Base-by-base conservation (phyloP, 2,888 invertebrate species). In the Keiferia lycopersicella region DNA sequence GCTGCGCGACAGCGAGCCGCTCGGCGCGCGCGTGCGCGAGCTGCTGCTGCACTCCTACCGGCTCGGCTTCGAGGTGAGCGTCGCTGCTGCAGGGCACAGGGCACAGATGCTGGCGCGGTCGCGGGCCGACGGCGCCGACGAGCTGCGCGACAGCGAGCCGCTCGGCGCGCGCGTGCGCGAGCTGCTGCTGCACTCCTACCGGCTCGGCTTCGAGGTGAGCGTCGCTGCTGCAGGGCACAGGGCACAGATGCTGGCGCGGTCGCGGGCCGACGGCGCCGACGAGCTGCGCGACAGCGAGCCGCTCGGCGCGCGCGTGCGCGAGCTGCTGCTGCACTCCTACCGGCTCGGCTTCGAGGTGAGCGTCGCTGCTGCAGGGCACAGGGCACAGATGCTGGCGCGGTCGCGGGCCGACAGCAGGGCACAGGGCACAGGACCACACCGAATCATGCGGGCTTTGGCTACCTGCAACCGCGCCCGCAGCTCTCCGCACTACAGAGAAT, bases 311-410 rank as follows among this genome's bases (percentile, higher is more conserved):
- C 65, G 90, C 0, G 80, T 88, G 8, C 68, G 89, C 0, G 90
- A 91, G 62, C 78, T 91, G 45, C 73, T 98, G 68, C 95, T 97
- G 87, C 97, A 97, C 83, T 96, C 96, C 62, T 98, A 95, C 86
- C 95, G 96, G 81, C 96, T 98, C 78, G 97, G 97, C 12, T 98
- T 98, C 81, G 98, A 98, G 93, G 95, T 95, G 72, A 81, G 75
- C 8, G 74, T 61, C 67, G 45, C 81, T 87, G 16, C 72, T 89
- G 68, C 76, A 80, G 66, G 73, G 76, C 7, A 83, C 82, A 41
- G 66, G 68, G 18, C 65, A 75, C n/a, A 4, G 48, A 71, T n/a
- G 45, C 81, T 87, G 16, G n/a, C n/a, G n/a, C n/a, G n/a, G n/a
- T n/a, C n/a, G n/a, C n/a, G n/a, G n/a, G n/a, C n/a, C n/a, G n/a